Percentiles rank a stretch among this genome's conserved stretches.
phyloP scores from a whole-genome alignment of 2,113 vertebrate species.

The Brachypodius melanocephalos region DNA sequence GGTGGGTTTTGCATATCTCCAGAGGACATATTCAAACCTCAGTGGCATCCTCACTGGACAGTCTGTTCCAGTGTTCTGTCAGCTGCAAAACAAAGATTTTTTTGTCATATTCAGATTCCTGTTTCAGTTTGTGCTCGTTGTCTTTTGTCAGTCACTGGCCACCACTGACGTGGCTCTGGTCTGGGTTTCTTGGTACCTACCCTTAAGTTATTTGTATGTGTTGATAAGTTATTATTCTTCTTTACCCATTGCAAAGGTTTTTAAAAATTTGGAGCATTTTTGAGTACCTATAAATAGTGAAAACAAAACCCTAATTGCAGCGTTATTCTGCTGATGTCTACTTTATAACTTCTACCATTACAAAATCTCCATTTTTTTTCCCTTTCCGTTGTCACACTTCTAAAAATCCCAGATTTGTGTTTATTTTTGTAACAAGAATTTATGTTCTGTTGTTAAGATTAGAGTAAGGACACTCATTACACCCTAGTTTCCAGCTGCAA shows the following conservation, averaged over 20 bases:
- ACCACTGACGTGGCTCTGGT: background rate
- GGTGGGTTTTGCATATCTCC: background rate
- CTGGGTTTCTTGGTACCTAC: background rate
- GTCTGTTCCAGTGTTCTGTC: background rate
- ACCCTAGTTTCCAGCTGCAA: background rate
- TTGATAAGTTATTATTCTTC: background rate
- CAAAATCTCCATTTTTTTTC: background rate
- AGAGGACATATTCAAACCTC: background rate
- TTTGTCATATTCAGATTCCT: background rate
- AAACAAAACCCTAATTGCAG: background rate
- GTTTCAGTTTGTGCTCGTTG: rapidly evolving
- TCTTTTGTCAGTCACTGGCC: background rate
- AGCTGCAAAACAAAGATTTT: background rate
- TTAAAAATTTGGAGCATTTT: background rate
- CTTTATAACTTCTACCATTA: conserved; percentile 4
- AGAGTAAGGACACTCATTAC: background rate
- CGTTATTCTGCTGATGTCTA: background rate
- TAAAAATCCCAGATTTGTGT: background rate
- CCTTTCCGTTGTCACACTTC: conserved; percentile 9
- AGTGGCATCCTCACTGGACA: background rate
- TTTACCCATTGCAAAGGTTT: background rate
- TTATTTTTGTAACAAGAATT: conserved; percentile 25
- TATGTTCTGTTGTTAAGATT: background rate
- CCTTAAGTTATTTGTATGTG: too few species aligned
- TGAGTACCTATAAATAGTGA: background rate